Conservation (phyloP, 2,113 vertebrate species). For the Heterochromis multidens region DNA sequence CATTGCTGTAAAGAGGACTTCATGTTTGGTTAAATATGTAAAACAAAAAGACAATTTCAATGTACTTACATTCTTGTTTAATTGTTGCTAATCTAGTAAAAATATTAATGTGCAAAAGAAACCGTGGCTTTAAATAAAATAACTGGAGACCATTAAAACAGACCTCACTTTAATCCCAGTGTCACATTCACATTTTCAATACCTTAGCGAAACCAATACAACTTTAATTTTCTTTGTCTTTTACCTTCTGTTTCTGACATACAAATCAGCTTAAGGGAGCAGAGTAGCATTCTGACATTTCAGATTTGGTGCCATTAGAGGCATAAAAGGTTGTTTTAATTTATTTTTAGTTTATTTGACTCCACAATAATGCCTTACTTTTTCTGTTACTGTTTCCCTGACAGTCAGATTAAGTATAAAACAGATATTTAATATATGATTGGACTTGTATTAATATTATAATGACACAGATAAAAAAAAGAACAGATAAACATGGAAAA, state of each 20-base stretch:
- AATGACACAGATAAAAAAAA: neutral
- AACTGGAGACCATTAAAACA: neutral
- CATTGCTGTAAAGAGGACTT: neutral
- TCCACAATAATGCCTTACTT: no score
- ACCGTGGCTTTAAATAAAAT: no score
- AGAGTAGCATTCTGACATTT: neutral
- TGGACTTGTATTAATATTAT: neutral
- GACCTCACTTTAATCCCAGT: neutral
- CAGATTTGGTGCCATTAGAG: neutral
- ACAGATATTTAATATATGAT: neutral
- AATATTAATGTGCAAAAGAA: no score
- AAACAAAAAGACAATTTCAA: neutral
- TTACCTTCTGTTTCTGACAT: neutral
- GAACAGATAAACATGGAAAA: neutral
- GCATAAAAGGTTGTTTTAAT: neutral
- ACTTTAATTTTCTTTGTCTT: neutral
- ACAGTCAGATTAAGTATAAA: neutral
- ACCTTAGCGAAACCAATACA: neutral
- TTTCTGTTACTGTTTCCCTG: neutral
- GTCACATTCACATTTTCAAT: neutral
- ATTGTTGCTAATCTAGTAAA: no score
- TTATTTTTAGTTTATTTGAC: neutral
- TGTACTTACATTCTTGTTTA: neutral
- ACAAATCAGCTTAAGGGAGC: neutral
- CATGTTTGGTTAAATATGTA: neutral